These are phyloP conservation scores for Hololepta plana DNA, from an alignment of 2,888 invertebrate genomes.

Conservation along the genomic window DNA sequence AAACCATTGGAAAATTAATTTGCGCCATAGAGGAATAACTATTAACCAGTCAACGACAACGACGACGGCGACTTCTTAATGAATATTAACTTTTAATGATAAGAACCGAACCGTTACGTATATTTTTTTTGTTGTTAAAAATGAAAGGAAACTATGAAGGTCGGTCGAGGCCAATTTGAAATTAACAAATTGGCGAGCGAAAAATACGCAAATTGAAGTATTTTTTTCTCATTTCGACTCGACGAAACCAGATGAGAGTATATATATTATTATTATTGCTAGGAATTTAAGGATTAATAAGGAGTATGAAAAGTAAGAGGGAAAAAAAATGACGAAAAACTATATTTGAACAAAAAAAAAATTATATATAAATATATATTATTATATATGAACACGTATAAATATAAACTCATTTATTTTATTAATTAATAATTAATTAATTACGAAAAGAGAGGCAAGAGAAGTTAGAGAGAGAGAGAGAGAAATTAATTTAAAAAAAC, in stretches of 20 bases:
- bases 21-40: conserved; percentile 1
- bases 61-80: too few relatives aligned
- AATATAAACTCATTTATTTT: not conserved
- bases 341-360: not conserved
- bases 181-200: conserved; percentile 1
- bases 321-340: not conserved
- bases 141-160: too few relatives aligned
- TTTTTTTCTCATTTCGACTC: conserved; percentile 1
- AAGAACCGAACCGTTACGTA: conserved; percentile 1
- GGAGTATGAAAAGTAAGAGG: not conserved
- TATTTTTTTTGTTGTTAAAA: too few relatives aligned
- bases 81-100: not conserved
- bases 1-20: not conserved
- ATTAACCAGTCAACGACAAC: conserved; percentile 1
- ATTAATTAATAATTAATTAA: not conserved
- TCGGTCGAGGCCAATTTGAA: too few relatives aligned
- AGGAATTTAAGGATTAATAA: too few relatives aligned
- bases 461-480: too few relatives aligned
- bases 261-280: conserved; percentile 3
- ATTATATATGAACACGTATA: conserved; percentile 1
- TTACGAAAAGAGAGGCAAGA: too few relatives aligned
- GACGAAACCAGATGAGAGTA: not conserved
- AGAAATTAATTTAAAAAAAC: too few relatives aligned
- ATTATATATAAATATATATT: conserved; percentile 6
- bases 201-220: conserved; percentile 2